Conservation (phyloP, 2,888 invertebrate genomes). For the Hyppa rectilinea region DNA sequence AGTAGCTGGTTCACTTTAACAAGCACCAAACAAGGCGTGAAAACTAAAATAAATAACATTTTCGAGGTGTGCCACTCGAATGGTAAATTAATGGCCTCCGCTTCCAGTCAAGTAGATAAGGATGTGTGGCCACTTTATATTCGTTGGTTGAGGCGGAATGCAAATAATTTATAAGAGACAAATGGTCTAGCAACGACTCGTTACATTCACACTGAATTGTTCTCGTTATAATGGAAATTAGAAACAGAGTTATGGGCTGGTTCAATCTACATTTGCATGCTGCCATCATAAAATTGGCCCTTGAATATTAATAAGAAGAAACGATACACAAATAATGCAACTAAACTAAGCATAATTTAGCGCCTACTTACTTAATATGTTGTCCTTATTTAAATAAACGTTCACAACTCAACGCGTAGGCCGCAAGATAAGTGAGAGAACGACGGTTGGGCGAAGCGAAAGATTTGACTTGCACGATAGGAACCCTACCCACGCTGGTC, state of each 20-base stretch:
- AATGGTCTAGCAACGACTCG: slow-evolving; percentile 38
- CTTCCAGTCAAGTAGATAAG: slow-evolving; percentile 57
- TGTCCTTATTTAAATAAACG: slow-evolving; percentile 61
- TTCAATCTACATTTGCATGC: slow-evolving; percentile 1
- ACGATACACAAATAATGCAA: slow-evolving; percentile 21
- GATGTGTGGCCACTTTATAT: slow-evolving; percentile 56
- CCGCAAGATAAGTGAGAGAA: slow-evolving; percentile 63
- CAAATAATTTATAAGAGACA: slow-evolving; percentile 59
- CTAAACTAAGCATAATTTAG: slow-evolving; percentile 52
- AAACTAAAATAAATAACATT: slow-evolving; percentile 71
- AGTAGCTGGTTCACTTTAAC: slow-evolving; percentile 72
- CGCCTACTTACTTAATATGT: slow-evolving; percentile 52
- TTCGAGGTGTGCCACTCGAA: slow-evolving; percentile 59
- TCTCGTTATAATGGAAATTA: slow-evolving; percentile 33
- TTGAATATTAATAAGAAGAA: slow-evolving; percentile 46
- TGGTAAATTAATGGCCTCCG: slow-evolving; percentile 64
- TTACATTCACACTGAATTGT: slow-evolving; percentile 32
- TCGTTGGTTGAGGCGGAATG: slow-evolving; percentile 40
- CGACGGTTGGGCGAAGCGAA: slow-evolving; percentile 55
- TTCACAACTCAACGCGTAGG: slow-evolving; percentile 66
- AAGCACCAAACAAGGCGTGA: slow-evolving; percentile 73
- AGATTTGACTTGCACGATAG: slow-evolving; percentile 67
- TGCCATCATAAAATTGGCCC: slow-evolving; percentile 20
- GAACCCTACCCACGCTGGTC: slow-evolving; percentile 73
- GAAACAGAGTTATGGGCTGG: slow-evolving; percentile 10